Evolutionary conservation across 1,140 invertebrate species (phyloP), one percentile per base, ranked within the genome.

Genomic region (Sarcophaga bullata): DNA sequence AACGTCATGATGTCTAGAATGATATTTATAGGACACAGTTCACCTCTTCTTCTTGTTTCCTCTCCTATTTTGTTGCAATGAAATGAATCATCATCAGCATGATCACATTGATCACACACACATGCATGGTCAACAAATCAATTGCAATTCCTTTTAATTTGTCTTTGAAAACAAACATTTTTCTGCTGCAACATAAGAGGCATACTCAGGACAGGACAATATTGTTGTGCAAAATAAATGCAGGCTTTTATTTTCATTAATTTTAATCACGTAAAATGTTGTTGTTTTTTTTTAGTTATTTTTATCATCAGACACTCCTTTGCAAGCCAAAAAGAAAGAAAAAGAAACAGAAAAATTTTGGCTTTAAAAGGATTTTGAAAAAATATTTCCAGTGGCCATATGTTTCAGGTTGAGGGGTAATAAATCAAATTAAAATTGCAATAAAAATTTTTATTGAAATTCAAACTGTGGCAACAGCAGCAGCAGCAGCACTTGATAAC

Each of bases 181-280:
- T 37, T 37, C 1, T 37, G 25, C 25, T 37, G 25, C 25, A 37
- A 4, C 25, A 2, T 37, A 37, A 37, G 25, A 37, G 25, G 25
- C 25, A 37, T 37, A 37, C 4, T 37, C 25, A 37, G 25, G 25
- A 37, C 25, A 37, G 25, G 25, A 37, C 25, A 37, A 37, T 37
- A 37, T 37, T 37, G 9, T 68, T 68, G 62, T 68, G n/a, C 5
- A 68, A 68, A 68, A 68, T 68, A 68, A 68, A 68, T 68, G 62
- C 19, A 9, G 17, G 62, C 62, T 68, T 68, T 68, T 68, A 68
- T 19, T 68, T n/a, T 68, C 62, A 68, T 68, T 68, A 68, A 68
- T 68, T 68, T 52, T 68, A 19, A 68, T 15, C 62, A 68, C 17
- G n/a, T 68, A 68, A 25, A 25, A 3, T 8, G 6, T 68, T 0